Base-by-base conservation (phyloP, 2,888 invertebrate species). In the Philereme transversata region DNA sequence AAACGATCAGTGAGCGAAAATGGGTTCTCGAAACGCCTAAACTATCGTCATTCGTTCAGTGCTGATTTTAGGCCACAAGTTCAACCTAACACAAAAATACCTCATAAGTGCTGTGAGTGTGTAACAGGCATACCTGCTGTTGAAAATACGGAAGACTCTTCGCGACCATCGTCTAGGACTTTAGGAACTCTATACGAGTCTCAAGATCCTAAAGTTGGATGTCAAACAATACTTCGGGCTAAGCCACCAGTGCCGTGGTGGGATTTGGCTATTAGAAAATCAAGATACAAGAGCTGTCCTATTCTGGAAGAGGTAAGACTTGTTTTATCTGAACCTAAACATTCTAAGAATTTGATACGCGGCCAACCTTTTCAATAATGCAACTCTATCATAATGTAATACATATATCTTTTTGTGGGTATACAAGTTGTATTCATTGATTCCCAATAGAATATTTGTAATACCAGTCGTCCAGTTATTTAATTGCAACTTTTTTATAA, bases 191-290 rank as follows among this genome's bases (percentile, higher is more conserved):
- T 93, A 51, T 93, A 93, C 67, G 93, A 93, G 79, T 82, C 92
- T 60, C 90, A 94, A 79, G 95, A 96, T 79, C 93, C 95, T n/a
- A 94, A 95, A 83, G 93, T 95, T 62, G 95, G 95, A 41, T 95
- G 94, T 71, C 95, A 95, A 83, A 94, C 95, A 4, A 94, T 95
- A 44, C 83, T 95, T 51, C 87, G 95, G 41, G 92, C 94, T 60
- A 95, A 95, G 74, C 96, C 96, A 38, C 93, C 95, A 60, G 94
- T 97, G 65, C 97, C 97, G 0, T 97, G 97, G 97, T 97, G 97
- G 95, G 97, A 97, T 86, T 86, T 97, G 73, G 97, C 97, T 45
- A 96, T 96, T 52, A 94, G 95, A 73, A 95, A 96, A 70, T 95
- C 95, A 74, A 94, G 97, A 68, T 96, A 97, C 71, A 94, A 96